Base-by-base conservation (phyloP, 2,888 invertebrate genomes). In the Agrotis puta region DNA sequence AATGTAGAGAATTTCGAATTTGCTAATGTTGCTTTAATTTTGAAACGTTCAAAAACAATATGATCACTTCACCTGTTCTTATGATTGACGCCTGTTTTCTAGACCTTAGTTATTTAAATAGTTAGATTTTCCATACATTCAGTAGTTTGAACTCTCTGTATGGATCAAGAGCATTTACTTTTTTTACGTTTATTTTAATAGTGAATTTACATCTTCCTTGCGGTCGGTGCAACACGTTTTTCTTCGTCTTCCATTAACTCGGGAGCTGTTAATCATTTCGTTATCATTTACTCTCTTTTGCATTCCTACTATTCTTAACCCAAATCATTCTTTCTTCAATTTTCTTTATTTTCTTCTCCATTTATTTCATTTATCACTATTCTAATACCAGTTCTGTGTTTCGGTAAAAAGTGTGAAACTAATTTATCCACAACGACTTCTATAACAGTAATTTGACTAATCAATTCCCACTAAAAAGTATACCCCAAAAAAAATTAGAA, bases 381-480 rank as follows among this genome's bases (percentile, higher is more conserved):
- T 24, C 6, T n/a, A 45, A 24, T 45, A 14, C n/a, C 20, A 24
- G 6, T 24, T 13, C 13, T 22, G 18, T 13, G 18, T 24, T 45
- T 45, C 6, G 16, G 7, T 11, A 33, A 3, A 3, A 18, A 1
- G 6, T 13, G 11, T 14, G 14, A 61, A 47, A 5, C 13, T 33
- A 33, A 7, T 7, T 33, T 33, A 4, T 33, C 33, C 5, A 0
- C 33, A 27, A 7, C 6, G 9, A 22, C 14, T 20, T 61, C 5
- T 14, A 24, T 18, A 4, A 18, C 7, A 48, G 18, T 39, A n/a
- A n/a, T 27, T 27, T 27, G 27, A 27, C 4, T 27, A 5, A 27
- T 5, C 27, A 27, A 27, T 27, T 27, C 27, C 27, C 58, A 39
- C 14, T 4, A 45, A 51, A 73, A 73, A 43, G 16, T 18, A 24